Evolutionary conservation across 2,888 invertebrate species (phyloP).

Genomic region (Caenorhabditis wallacei): DNA sequence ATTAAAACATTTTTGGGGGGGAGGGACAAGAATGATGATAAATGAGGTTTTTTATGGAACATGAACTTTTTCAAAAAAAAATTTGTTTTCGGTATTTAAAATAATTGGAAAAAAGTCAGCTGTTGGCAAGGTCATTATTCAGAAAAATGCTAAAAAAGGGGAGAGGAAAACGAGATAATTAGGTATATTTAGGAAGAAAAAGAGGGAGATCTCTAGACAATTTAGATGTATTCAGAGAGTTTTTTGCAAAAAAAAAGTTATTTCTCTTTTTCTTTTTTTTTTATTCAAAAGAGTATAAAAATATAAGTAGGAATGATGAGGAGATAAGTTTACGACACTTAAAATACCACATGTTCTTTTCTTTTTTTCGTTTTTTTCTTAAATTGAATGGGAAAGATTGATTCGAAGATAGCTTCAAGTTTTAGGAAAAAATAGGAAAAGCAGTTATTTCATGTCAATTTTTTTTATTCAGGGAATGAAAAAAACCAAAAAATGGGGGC

Average conservation of each 20-base stretch:
- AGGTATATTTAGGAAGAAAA: constrained; percentile 1
- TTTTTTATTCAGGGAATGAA: not conserved
- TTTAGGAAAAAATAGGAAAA: not conserved
- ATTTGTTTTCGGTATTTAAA: too few relatives aligned
- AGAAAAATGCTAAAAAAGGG: not conserved
- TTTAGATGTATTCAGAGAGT: constrained; percentile 26
- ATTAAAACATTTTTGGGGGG: constrained; percentile 33
- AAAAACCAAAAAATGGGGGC: not conserved
- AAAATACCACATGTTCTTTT: constrained; percentile 32
- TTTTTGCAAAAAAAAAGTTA: not conserved
- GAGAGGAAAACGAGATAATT: constrained; percentile 29
- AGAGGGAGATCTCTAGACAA: constrained; percentile 10
- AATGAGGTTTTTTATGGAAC: too few relatives aligned
- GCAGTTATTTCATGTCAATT: not conserved
- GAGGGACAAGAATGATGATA: not conserved
- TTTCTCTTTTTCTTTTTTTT: not conserved
- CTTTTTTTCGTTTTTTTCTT: not conserved
- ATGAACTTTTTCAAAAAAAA: too few relatives aligned
- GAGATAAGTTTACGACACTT: constrained; percentile 40
- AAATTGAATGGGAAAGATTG: constrained; percentile 20
- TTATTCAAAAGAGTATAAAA: constrained; percentile 27
- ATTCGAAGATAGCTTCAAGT: constrained; percentile 11
- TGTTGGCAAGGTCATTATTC: constrained; percentile 4
- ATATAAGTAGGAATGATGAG: constrained; percentile 33
- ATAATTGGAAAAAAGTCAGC: constrained; percentile 8